A percentile compares a stretch with the other conserved stretches of the same genome.
These are phyloP conservation scores for Paralvinella palmiformis DNA, from an alignment of 1,140 invertebrate genomes.

Conservation along the genomic window DNA sequence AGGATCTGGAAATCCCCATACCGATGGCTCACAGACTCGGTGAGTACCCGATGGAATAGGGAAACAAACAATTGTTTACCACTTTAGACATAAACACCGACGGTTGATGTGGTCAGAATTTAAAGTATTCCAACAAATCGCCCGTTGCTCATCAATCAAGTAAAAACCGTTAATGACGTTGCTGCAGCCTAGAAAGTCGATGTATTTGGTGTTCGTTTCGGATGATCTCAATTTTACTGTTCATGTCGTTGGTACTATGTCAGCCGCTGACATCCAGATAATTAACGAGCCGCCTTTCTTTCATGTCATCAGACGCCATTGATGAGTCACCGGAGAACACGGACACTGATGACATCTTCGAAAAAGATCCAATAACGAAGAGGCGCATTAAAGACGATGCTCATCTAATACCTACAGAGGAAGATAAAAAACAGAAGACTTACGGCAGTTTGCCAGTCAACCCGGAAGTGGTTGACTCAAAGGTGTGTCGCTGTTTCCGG, in stretches of 20 bases:
- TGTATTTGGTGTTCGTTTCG: too few relatives aligned
- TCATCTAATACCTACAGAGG: background rate
- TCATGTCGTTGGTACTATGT: too few relatives aligned
- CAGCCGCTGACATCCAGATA: too few relatives aligned
- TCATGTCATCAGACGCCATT: too few relatives aligned
- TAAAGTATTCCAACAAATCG: background rate
- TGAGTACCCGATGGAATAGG: background rate
- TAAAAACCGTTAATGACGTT: too few relatives aligned
- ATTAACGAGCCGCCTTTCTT: too few relatives aligned
- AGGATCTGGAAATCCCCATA: constrained; percentile 30
- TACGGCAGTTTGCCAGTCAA: constrained; percentile 10
- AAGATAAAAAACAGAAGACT: background rate
- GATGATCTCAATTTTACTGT: too few relatives aligned
- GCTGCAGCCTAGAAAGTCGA: too few relatives aligned
- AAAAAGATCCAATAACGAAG: background rate
- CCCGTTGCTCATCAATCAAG: background rate
- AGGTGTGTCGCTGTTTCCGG: too few relatives aligned
- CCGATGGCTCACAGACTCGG: constrained; percentile 5
- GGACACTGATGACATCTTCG: background rate
- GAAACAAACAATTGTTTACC: background rate
- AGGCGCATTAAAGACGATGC: constrained; percentile 2
- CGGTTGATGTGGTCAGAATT: background rate
- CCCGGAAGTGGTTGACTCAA: too few relatives aligned
- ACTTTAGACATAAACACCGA: background rate
- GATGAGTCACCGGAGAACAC: background rate